A percentile compares a stretch with the other conserved stretches of the same genome.
phyloP scores from a whole-genome alignment of 2,797 vertebrate species.

The Pygocentrus nattereri region DNA sequence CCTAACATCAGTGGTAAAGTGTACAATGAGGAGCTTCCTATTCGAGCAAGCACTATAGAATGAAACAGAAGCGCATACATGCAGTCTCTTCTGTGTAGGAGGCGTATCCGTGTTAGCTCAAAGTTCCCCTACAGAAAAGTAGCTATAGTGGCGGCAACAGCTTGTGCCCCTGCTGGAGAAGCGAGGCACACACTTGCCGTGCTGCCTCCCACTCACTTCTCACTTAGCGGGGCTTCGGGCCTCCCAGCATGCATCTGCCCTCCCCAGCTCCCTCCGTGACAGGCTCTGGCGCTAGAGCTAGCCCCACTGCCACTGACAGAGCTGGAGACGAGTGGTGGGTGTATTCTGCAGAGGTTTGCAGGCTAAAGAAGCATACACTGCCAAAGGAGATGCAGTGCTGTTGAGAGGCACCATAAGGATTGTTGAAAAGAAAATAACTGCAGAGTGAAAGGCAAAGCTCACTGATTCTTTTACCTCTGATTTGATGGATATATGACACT shows the following conservation, averaged over 20 bases:
- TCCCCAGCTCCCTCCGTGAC: conserved; percentile 26
- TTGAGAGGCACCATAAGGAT: conserved; percentile 20
- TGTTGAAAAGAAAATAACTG: neutral
- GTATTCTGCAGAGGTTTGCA: conserved; percentile 55
- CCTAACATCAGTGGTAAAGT: neutral
- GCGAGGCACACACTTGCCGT: conserved; percentile 33
- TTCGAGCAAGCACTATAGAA: neutral
- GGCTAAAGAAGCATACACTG: conserved; percentile 24
- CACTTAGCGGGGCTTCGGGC: conserved; percentile 55
- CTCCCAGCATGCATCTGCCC: conserved; percentile 54
- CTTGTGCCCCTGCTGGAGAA: conserved; percentile 61
- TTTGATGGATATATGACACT: neutral
- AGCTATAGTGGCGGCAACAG: conserved; percentile 53
- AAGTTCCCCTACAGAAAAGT: conserved; percentile 35
- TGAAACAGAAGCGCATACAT: neutral
- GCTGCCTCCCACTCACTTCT: conserved; percentile 59
- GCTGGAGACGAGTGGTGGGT: conserved; percentile 38
- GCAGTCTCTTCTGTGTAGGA: conserved; percentile 3
- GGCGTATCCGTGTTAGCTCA: conserved; percentile 23
- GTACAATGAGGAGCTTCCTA: neutral
- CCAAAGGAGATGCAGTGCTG: conserved; percentile 28
- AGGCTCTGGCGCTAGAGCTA: conserved; percentile 34
- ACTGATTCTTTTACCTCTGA: neutral
- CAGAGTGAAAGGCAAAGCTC: neutral
- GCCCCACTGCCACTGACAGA: conserved; percentile 39